Evolutionary conservation across 2,113 vertebrate species (phyloP), one percentile per base, ranked within the genome.

Genomic region (Rhodinocichla rosea): DNA sequence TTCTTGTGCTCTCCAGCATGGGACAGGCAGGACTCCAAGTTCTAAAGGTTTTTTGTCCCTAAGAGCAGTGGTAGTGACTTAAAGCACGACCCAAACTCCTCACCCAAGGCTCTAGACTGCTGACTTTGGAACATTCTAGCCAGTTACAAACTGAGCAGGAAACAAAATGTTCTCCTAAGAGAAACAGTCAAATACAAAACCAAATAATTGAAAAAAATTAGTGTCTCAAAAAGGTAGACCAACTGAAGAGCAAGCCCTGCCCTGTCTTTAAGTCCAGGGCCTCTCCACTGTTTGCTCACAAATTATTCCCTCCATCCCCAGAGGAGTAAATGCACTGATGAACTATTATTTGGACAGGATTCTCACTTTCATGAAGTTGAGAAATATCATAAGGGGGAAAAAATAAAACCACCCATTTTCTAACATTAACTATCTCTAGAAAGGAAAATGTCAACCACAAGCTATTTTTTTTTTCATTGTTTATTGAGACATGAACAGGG

Each of bases 141-240:
- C 93, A 96, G 93, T 95, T 96, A 97, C 92, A 96, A 97, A 96
- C 65, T 93, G 90, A 96, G 95, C 93, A 95, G 92, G 92, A 92
- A 96, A 96, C 92, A 96, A 96, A 95, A 94, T 92, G 45, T 75
- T 96, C 95, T 96, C 96, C 93, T 97, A 96, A 96, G 94, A 93
- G 93, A 97, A 95, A 96, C 79, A 94, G 87, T 90, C 93, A 97
- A 96, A 96, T 95, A 96, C 79, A 96, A 96, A 96, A 94, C 75
- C 96, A 96, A 92, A 92, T 94, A 90, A 89, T 77, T 87, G 83
- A 84, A 96, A 89, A 83, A 95, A 94, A 97, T 87, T 77, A 95
- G 89, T 86, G 74, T 74, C 64, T 96, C 67, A 95, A 74, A 91
- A 91, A 74, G 37, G 68, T 59, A 96, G 65, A 96, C 65, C 81